Evolutionary conservation across 2,888 invertebrate genomes (phyloP), one percentile per base, ranked within the genome.

Genomic region (Elysia crispata): DNA sequence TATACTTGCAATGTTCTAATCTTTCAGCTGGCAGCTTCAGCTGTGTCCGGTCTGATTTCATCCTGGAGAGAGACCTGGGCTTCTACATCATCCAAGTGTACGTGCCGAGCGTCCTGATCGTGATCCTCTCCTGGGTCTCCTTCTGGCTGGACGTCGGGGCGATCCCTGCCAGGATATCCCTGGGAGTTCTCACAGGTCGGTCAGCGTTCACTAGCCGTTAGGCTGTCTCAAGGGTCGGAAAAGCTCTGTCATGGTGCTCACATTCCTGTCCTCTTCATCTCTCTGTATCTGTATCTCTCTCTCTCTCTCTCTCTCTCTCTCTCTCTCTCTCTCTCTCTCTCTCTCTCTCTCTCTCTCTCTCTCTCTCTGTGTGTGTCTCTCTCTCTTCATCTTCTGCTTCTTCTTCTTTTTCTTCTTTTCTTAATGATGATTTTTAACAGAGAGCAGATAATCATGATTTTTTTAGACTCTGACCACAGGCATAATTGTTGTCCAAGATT

Each of bases 11-110:
- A n/a, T n/a, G n/a, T n/a, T n/a, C n/a, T n/a, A n/a, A n/a, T n/a
- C n/a, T n/a, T n/a, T n/a, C 79, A 86, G 86, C 86, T 31, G 84
- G 86, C 20, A 83, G 83, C 41, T 87, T 87, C 74, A 81, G 85
- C 31, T 87, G 87, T 75, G 82, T 87, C 20, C 70, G 80, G 25
- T 86, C 84, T 11, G 95, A 95, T 87, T 96, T 96, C 88, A 95
- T 95, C 91, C 94, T 96, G 54, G 95, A 95, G 91, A 93, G 96
- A 3, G 96, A 96, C 91, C 95, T 96, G 94, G 96, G 96, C n/a
- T 96, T 96, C 91, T 93, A 93, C 88, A 88, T 93, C 64, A 93
- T 93, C 70, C 93, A 94, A 89, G 93, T 94, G 79, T 94, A 94
- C 87, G 92, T 93, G 15, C 94, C 94, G 1, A 93, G 93, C 82